Evolutionary conservation across 2,797 vertebrate genomes (phyloP).

Genomic region (Danio aesculapii): DNA sequence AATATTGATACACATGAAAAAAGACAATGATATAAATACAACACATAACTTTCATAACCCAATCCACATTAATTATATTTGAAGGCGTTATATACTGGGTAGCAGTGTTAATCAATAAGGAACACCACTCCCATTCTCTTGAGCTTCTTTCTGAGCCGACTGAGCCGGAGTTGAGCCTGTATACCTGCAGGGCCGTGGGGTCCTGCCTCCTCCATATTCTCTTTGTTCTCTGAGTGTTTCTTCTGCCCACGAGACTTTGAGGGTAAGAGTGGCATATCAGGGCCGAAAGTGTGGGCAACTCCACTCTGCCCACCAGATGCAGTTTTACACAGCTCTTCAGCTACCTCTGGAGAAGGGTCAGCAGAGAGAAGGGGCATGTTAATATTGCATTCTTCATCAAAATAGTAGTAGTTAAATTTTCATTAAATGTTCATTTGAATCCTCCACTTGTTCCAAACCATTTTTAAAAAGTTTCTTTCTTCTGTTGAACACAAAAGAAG

Average conservation of each 20-base stretch:
- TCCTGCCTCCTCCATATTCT: conserved; percentile 91
- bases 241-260: conserved; percentile 92
- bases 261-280: conserved; percentile 91
- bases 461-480: too few relatives aligned
- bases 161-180: conserved; percentile 58
- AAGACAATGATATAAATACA: conserved; percentile 6
- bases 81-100: conserved; percentile 4
- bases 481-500: too few relatives aligned
- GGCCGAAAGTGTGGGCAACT: conserved; percentile 83
- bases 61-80: neutral
- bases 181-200: conserved; percentile 91
- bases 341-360: conserved; percentile 85
- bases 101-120: conserved; percentile 57
- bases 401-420: neutral
- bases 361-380: conserved; percentile 25
- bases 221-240: conserved; percentile 97
- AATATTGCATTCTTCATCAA: neutral
- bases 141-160: conserved; percentile 67
- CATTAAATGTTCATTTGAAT: neutral
- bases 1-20: neutral
- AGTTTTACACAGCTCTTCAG: conserved; percentile 95
- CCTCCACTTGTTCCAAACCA: too few relatives aligned
- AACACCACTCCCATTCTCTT: conserved; percentile 77
- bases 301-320: conserved; percentile 85
- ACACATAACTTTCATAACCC: neutral